These are phyloP conservation scores for Dysdera silvatica DNA, from an alignment of 1,140 invertebrate species.

Conservation along the genomic window DNA sequence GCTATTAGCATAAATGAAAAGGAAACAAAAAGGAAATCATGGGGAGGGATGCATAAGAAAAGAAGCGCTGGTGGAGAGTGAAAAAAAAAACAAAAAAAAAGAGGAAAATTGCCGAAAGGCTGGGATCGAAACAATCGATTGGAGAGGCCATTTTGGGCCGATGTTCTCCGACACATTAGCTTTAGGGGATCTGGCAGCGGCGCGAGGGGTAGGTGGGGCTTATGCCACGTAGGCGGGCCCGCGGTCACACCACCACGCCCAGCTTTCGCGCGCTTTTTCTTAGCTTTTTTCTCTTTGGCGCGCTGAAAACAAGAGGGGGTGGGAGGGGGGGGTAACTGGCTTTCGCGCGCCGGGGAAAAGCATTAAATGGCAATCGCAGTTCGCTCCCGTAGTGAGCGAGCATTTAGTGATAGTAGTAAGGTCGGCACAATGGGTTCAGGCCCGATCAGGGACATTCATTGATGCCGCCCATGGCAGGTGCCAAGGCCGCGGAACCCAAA, in stretches of 20 bases:
- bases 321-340: too few species aligned
- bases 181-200: not conserved
- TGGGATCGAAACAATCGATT: too few species aligned
- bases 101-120: too few species aligned
- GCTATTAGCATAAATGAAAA: too few species aligned
- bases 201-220: slow-evolving; percentile 3
- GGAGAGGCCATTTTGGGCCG: slow-evolving; percentile 1
- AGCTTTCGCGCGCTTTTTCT: too few species aligned
- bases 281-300: too few species aligned
- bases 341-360: too few species aligned
- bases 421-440: not conserved
- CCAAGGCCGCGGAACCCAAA: slow-evolving; percentile 14
- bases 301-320: too few species aligned
- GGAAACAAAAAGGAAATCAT: too few species aligned
- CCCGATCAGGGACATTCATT: slow-evolving; percentile 5
- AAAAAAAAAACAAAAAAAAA: too few species aligned
- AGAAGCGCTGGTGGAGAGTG: not conserved
- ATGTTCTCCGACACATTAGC: slow-evolving; percentile 24
- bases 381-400: too few species aligned
- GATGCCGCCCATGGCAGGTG: slow-evolving; percentile 28
- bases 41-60: not conserved
- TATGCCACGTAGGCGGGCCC: not conserved
- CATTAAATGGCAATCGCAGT: not conserved
- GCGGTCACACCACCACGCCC: not conserved
- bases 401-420: too few species aligned